A percentile compares a stretch with the other conserved stretches of the same genome.
Evolutionary conservation across 2,888 invertebrate genomes (phyloP).

Genomic region (Dasysyrphus albostriatus): DNA sequence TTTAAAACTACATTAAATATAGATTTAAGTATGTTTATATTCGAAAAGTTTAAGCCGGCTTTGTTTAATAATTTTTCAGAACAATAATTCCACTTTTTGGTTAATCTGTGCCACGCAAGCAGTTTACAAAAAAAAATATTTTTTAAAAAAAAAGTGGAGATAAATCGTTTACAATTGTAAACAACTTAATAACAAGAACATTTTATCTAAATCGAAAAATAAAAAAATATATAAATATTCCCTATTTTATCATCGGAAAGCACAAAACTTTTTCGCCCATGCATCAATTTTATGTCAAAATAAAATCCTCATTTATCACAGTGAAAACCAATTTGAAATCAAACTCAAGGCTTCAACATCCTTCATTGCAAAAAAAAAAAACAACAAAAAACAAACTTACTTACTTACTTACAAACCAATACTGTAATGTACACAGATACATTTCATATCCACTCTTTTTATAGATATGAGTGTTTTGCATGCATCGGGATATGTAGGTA

Average conservation of each 20-base stretch:
- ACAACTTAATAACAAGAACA: slow-evolving; percentile 47
- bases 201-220: slow-evolving; percentile 24
- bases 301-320: slow-evolving; percentile 71
- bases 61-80: not conserved
- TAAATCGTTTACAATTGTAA: slow-evolving; percentile 1
- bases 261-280: slow-evolving; percentile 35
- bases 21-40: no score
- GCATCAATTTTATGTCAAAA: slow-evolving; percentile 71
- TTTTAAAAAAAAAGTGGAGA: not conserved
- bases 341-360: slow-evolving; percentile 64
- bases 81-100: not conserved
- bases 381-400: no score
- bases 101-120: not conserved
- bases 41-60: not conserved
- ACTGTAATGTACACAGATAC: not conserved
- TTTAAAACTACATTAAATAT: no score
- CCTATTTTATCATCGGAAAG: slow-evolving; percentile 54
- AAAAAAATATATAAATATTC: slow-evolving; percentile 7
- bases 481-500: not conserved
- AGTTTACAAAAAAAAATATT: not conserved
- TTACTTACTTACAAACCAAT: no score
- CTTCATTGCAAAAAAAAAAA: slow-evolving; percentile 35
- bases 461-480: slow-evolving; percentile 2
- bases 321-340: slow-evolving; percentile 69
- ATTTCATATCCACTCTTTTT: slow-evolving; percentile 13